Percentiles rank a stretch among this genome's conserved stretches.
phyloP scores from a whole-genome alignment of 2,797 vertebrate species.

The Arnoldichthys spilopterus region DNA sequence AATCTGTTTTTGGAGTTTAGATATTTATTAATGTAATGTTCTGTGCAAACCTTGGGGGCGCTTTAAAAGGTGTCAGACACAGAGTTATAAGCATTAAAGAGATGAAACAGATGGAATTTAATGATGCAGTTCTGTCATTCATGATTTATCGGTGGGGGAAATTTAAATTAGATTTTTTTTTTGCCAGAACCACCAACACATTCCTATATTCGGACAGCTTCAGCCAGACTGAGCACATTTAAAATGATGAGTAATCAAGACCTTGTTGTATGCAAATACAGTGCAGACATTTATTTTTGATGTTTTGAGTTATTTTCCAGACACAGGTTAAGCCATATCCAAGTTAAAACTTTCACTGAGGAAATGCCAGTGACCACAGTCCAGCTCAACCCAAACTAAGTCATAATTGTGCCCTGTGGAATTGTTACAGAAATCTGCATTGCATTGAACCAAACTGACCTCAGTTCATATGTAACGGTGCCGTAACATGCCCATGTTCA shows the following conservation, averaged over 20 bases:
- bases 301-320: neutral
- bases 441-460: too few relatives aligned
- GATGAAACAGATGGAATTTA: neutral
- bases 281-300: neutral
- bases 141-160: neutral
- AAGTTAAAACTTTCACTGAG: neutral
- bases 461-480: too few relatives aligned
- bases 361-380: too few relatives aligned
- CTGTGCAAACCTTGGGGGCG: neutral
- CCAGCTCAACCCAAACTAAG: too few relatives aligned
- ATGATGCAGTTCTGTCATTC: neutral
- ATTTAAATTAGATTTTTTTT: neutral
- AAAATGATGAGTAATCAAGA: neutral
- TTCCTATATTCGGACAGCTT: neutral
- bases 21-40: neutral
- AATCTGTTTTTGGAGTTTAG: neutral
- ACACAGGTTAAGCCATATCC: neutral
- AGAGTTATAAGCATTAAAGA: neutral
- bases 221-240: neutral
- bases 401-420: too few relatives aligned
- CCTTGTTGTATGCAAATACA: neutral
- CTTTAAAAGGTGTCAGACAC: neutral
- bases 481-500: too few relatives aligned
- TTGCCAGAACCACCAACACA: neutral
- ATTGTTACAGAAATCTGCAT: too few relatives aligned